These are phyloP conservation scores for Drosophila busckii DNA, from an alignment of 1,140 invertebrate species.

Conservation along the genomic window DNA sequence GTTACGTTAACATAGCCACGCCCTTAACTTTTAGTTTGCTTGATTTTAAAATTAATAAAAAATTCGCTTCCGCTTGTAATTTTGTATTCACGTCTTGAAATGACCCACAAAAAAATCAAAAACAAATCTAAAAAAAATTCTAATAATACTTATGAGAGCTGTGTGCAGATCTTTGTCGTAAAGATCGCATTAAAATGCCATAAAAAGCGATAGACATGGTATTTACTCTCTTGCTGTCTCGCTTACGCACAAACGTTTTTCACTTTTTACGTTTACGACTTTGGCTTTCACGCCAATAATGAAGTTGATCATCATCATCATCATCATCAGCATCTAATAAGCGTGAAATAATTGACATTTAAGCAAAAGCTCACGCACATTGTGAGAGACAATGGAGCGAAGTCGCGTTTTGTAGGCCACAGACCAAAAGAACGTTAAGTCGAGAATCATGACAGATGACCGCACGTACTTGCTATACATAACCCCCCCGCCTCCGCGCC, in stretches of 20 bases:
- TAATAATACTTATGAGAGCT: not conserved
- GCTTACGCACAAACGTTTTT: constrained; percentile 10
- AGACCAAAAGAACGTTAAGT: constrained; percentile 19
- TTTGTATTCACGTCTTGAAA: too few species aligned
- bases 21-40: constrained; percentile 47
- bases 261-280: constrained; percentile 33
- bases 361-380: constrained; percentile 70
- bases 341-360: constrained; percentile 77
- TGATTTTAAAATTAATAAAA: too few species aligned
- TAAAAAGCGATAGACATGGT: constrained; percentile 34
- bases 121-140: not conserved
- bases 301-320: constrained; percentile 19
- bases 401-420: constrained; percentile 54
- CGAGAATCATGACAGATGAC: constrained; percentile 72
- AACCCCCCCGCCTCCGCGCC: not conserved
- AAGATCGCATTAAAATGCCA: constrained; percentile 65
- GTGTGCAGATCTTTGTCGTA: constrained; percentile 57
- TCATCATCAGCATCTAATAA: constrained; percentile 63
- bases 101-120: constrained; percentile 26
- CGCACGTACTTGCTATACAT: constrained; percentile 57
- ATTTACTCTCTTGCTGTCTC: constrained; percentile 6
- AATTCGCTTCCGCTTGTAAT: too few species aligned
- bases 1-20: constrained; percentile 50
- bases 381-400: constrained; percentile 56
- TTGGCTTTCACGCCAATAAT: constrained; percentile 51